Evolutionary conservation across 2,113 vertebrate genomes (phyloP).

Genomic region (Dicentrarchus labrax): DNA sequence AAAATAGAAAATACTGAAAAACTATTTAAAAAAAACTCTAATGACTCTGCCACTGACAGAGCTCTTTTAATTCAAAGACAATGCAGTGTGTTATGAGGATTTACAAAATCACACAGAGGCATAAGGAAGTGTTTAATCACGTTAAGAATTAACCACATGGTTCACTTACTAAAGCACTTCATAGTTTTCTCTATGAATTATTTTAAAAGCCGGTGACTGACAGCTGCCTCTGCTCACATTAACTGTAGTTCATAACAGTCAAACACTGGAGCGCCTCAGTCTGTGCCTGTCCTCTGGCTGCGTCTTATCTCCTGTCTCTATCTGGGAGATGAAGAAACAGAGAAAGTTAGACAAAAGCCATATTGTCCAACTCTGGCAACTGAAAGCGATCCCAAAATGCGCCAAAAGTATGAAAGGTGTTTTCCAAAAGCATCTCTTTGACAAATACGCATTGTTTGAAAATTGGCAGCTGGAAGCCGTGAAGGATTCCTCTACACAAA

Average conservation of each 20-base stretch:
- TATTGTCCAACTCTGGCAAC: conserved; percentile 83
- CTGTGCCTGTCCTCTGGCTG: conserved; percentile 25
- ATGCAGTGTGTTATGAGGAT: too few relatives aligned
- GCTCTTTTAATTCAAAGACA: too few relatives aligned
- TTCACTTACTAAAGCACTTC: neutral
- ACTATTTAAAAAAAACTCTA: too few relatives aligned
- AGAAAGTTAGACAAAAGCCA: conserved; percentile 86
- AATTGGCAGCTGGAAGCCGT: conserved; percentile 78
- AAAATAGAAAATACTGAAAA: too few relatives aligned
- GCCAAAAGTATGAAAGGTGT: conserved; percentile 82
- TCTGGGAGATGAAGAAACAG: conserved; percentile 56
- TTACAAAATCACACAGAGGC: too few relatives aligned
- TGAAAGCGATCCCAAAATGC: conserved; percentile 77
- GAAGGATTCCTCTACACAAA: conserved; percentile 56
- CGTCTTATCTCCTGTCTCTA: conserved; percentile 67
- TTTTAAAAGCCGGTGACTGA: neutral
- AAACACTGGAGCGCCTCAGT: neutral
- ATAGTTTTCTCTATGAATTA: neutral
- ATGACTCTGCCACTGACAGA: neutral
- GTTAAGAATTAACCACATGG: neutral
- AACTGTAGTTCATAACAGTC: neutral
- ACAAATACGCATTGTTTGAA: conserved; percentile 90
- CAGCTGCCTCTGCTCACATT: conserved; percentile 13
- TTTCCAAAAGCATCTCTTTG: conserved; percentile 81
- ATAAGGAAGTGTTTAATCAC: neutral